Base-by-base conservation (phyloP, 1,140 invertebrate species). In the Laupala kohalensis region DNA sequence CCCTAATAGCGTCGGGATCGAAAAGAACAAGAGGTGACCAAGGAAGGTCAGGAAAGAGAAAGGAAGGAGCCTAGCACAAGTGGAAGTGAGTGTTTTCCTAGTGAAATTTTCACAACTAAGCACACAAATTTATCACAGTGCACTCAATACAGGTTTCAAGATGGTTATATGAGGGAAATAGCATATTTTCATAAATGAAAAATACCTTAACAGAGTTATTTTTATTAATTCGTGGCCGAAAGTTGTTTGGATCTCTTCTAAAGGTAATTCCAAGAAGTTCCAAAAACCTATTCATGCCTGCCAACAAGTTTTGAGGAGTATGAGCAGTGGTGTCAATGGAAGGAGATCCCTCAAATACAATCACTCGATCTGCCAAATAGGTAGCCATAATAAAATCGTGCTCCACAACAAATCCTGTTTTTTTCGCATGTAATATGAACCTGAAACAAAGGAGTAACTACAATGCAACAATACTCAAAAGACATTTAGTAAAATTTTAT, bases 301-400 rank as follows among this genome's bases (percentile, higher is more conserved):
- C 92, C 67, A 99, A 85, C 65, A 99, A 82, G 5, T 92, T 94
- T 82, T 99, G 96, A 0, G 97, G 97, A 23, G 90, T 86, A 77
- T 96, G 94, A 1, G 97, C 97, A 0, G 84, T 88, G 4, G 97
- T 96, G 64, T 89, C 79, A 3, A 97, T 84, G 0, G 95, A 97
- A 1, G 98, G 97, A 69, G 80, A 81, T 62, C 98, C 98, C 79
- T 99, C 97, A 81, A 99, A 99, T 25, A 99, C 97, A 76, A 99
- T 98, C 0, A 99, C 98, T 69, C 97, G 86, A 83, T 99, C 98
- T 19, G 98, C 96, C 63, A 99, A 85, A 83, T 99, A 99, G 0
- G 98, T 99, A 3, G 97, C 96, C 98, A 99, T 99, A 70, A 99
- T 99, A 78, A 99, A 99, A 87, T 99, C 98, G 89, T 99, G 98